phyloP scores from a whole-genome alignment of 2,113 vertebrate genomes.

The Electrona antarctica region DNA sequence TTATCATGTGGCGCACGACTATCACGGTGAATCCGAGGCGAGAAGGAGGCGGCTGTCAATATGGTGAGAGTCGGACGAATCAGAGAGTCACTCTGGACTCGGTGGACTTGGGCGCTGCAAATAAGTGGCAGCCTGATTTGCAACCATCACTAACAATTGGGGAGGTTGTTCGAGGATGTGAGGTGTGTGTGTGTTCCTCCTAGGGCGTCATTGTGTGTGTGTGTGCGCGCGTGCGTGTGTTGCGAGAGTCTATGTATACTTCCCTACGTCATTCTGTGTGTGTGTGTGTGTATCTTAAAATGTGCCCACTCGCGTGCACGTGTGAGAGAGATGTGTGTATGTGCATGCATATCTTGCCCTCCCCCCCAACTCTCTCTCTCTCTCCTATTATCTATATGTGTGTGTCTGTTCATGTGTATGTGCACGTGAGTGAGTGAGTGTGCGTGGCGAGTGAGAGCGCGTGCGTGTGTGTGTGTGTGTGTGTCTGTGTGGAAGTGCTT shows the following conservation, averaged over 20 bases:
- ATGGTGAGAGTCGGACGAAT: conserved; percentile 25
- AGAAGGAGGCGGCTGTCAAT: conserved; percentile 43
- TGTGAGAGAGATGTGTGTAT: not conserved
- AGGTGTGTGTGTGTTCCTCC: conserved; percentile 28
- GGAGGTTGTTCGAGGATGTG: conserved; percentile 29
- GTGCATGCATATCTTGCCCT: no score
- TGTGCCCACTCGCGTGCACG: conserved; percentile 8
- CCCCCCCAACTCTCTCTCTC: no score
- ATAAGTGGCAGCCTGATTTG: conserved; percentile 57
- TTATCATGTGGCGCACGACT: conserved; percentile 30
- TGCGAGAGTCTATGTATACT: conserved; percentile 25
- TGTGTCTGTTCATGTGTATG: conserved; percentile 23
- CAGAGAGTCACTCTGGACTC: conserved; percentile 36
- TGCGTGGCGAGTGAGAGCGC: conserved; percentile 1
- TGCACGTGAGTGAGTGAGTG: conserved; percentile 19
- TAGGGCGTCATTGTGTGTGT: conserved; percentile 17
- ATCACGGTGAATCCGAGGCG: conserved; percentile 40
- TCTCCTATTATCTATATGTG: no score
- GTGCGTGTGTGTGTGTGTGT: conserved; percentile 4
- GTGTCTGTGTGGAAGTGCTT: conserved; percentile 25
- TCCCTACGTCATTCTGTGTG: conserved; percentile 4
- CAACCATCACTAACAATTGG: conserved; percentile 38
- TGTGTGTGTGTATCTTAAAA: not conserved
- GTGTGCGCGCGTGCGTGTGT: conserved; percentile 22
- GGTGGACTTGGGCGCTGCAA: conserved; percentile 32